A percentile compares a stretch with the other conserved stretches of the same genome.
Conservation (phyloP, 2,888 invertebrate species). For the Rhaphigaster nebulosa region DNA sequence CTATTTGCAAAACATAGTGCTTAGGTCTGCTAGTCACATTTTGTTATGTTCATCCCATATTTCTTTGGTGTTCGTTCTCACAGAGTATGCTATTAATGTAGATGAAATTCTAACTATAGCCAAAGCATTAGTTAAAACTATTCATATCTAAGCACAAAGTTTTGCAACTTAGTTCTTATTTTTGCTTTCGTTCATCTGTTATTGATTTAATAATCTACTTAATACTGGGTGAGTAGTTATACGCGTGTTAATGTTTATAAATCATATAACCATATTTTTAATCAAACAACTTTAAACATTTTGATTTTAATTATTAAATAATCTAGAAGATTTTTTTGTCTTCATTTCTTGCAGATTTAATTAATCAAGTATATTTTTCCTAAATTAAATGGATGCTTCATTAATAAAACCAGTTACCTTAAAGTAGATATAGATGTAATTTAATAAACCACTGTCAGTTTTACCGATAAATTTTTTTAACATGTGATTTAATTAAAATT, state of each 20-base stretch:
- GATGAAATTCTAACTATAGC: neutral
- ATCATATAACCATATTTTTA: neutral
- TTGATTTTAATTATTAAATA: neutral
- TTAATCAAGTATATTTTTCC: too few relatives aligned
- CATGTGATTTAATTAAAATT: neutral
- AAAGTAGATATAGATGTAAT: neutral
- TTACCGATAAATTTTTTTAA: neutral
- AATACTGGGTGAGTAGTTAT: constrained; percentile 4
- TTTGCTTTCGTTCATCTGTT: neutral
- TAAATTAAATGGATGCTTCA: neutral
- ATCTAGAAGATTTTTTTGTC: neutral
- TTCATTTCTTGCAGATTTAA: neutral
- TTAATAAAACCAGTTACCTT: neutral
- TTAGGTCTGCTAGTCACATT: neutral
- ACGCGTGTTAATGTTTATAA: neutral
- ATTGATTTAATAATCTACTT: constrained; percentile 19
- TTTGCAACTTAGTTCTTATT: neutral
- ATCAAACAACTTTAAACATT: neutral
- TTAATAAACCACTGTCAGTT: neutral
- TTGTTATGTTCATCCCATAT: neutral
- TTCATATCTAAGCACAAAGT: neutral
- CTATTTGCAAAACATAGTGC: neutral
- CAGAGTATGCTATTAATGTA: neutral
- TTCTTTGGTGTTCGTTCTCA: neutral
- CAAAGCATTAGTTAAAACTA: neutral